A percentile compares a stretch with the other conserved stretches of the same genome.
Evolutionary conservation across 2,797 vertebrate genomes (phyloP).

Genomic region (Sebastes trivittatus): DNA sequence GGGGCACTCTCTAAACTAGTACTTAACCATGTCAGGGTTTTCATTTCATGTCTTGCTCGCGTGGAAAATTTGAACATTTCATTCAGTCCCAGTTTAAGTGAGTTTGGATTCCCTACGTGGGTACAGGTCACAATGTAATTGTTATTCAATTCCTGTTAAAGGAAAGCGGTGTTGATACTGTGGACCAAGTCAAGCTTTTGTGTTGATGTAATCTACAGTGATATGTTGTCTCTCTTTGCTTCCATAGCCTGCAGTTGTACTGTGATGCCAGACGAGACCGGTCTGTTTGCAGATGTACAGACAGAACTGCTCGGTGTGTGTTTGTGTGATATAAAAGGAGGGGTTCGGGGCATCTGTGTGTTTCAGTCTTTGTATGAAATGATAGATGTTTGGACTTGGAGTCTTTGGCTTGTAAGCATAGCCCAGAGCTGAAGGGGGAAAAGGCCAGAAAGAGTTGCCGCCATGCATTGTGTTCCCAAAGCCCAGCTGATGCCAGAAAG

Average conservation of each 20-base stretch:
- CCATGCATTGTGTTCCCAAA: slow-evolving; percentile 77
- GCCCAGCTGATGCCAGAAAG: slow-evolving; percentile 81
- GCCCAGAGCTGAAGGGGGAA: slow-evolving; percentile 73
- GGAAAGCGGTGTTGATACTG: slow-evolving; percentile 62
- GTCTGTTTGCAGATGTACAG: slow-evolving; percentile 74
- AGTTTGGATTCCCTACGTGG: slow-evolving; percentile 1
- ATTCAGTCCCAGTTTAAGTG: not conserved
- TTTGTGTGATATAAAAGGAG: slow-evolving; percentile 66
- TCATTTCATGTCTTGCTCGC: slow-evolving; percentile 13
- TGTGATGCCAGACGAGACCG: slow-evolving; percentile 75
- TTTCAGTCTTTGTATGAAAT: slow-evolving; percentile 74
- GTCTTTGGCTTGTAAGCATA: slow-evolving; percentile 74
- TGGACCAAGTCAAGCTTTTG: slow-evolving; percentile 69
- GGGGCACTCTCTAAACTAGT: slow-evolving; percentile 5
- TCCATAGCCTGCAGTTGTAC: slow-evolving; percentile 79
- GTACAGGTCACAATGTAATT: slow-evolving; percentile 31
- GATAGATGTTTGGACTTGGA: slow-evolving; percentile 76
- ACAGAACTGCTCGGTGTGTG: slow-evolving; percentile 59
- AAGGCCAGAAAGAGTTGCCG: slow-evolving; percentile 73
- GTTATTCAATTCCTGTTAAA: slow-evolving; percentile 43
- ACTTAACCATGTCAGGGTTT: slow-evolving; percentile 28
- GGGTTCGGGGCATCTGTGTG: slow-evolving; percentile 62
- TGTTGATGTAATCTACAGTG: slow-evolving; percentile 78
- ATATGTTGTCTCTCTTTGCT: slow-evolving; percentile 73
- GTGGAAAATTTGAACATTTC: not conserved